Base-by-base conservation (phyloP, 2,888 invertebrate genomes). In the Zygaena filipendulae region DNA sequence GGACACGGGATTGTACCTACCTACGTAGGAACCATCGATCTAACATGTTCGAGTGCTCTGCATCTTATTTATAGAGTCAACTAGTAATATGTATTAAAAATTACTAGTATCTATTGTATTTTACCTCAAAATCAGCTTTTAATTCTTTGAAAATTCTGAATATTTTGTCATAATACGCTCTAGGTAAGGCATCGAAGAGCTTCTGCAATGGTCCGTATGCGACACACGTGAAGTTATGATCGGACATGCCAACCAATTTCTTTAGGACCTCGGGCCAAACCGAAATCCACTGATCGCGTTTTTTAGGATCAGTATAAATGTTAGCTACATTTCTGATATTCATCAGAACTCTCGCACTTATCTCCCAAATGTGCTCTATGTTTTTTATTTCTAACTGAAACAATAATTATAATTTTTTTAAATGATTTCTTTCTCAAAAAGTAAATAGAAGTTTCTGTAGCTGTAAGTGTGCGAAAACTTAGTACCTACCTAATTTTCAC, bases 151-250 rank as follows among this genome's bases (percentile, higher is more conserved):
- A 83, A 25, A 81, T 80, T 30, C 60, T 56, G 22, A 79, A 49
- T 42, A 86, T 48, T 34, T 82, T 80, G 23, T 80, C 62, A 45
- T 82, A 82, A 44, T 82, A 72, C 34, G 77, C 79, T 45, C 80
- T 74, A 32, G 86, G 84, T 35, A 85, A 58, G 11, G 80, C 69
- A 42, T 85, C 82, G 45, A 80, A 81, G 35, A 87, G 68, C 47
- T 83, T 85, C 45, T 84, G 84, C 31, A 84, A 32, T 2, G 88
- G 81, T 1, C 86, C 87, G 27, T 88, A 85, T 2, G 69, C 53
- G 1, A 90, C 79, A 13, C 86, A 83, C 1, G 86, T 81, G 11
- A 88, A 69, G n/a, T 85, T 87, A 46, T 88, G 85, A 4, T 84
- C 64, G 0, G 91, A 90, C 30, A 74, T 47, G n/a, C 85, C 82